Evolutionary conservation across 1,140 invertebrate genomes (phyloP).

Genomic region (Drosophila erecta): DNA sequence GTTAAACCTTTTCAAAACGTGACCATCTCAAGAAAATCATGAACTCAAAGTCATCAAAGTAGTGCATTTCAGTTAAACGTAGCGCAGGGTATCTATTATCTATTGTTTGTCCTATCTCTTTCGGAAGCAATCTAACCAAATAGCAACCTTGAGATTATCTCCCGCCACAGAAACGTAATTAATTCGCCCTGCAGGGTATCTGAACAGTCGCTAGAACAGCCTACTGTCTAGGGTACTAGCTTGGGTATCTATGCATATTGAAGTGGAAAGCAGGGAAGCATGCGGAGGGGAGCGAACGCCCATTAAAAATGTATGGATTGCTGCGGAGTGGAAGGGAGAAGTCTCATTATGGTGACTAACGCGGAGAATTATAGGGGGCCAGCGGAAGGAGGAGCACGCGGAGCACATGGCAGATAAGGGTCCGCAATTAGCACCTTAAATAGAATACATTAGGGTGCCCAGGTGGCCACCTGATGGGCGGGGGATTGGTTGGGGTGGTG

Average conservation of each 20-base stretch:
- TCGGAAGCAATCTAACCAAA: neutral
- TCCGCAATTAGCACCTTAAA: constrained; percentile 57
- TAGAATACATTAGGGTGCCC: constrained; percentile 55
- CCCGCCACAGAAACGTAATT: neutral
- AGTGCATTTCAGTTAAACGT: too few relatives aligned
- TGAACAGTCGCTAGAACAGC: neutral
- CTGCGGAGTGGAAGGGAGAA: constrained; percentile 13
- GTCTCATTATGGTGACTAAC: constrained; percentile 43
- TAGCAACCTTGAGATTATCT: constrained; percentile 1
- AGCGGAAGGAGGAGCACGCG: neutral
- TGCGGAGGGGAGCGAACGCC: constrained; percentile 1
- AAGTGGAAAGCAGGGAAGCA: neutral
- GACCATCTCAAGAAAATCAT: too few relatives aligned
- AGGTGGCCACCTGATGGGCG: constrained; percentile 30
- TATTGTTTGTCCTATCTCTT: neutral
- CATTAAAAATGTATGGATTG: constrained; percentile 47
- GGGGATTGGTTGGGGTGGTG: neutral
- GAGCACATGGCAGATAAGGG: constrained; percentile 53
- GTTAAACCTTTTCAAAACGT: too few relatives aligned
- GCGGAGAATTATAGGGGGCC: constrained; percentile 4
- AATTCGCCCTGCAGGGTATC: constrained; percentile 22
- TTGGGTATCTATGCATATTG: constrained; percentile 33
- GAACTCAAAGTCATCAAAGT: too few relatives aligned
- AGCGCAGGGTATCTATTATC: neutral
- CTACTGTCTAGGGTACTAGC: too few relatives aligned